Base-by-base conservation (phyloP, 2,797 vertebrate genomes). In the Merluccius polli region DNA sequence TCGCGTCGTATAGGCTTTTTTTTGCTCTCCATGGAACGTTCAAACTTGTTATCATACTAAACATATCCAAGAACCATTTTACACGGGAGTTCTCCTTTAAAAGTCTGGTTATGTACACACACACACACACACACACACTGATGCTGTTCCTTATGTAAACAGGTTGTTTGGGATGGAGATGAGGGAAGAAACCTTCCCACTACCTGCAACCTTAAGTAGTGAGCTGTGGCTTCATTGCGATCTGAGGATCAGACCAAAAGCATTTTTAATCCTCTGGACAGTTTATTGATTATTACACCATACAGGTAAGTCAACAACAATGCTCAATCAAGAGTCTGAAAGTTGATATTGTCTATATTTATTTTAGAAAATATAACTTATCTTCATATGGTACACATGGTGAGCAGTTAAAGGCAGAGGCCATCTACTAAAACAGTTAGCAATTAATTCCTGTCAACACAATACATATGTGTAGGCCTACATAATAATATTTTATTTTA, bases 351-450 rank as follows among this genome's bases (percentile, higher is more conserved):
- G 4, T 52, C 48, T 21, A 18, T 52, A 7, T 52, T n/a, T 52
- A 13, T 52, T 52, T 52, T 52, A 52, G 18, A 16, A n/a, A 52
- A 21, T 52, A 3, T 6, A 7, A 8, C 18, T 52, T 4, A 52
- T 52, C 0, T 52, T 52, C 48, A 52, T 52, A 52, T 52, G 48
- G 48, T 52, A n/a, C 21, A 16, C 41, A 52, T 52, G 21, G 48
- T 52, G 48, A 52, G 48, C 65, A 68, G 30, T 68, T 27, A 68
- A 68, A 68, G 24, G n/a, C n/a, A 67, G 63, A 67, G 63, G n/a
- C 21, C 12, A 13, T 24, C n/a, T 29, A 67, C 16, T 68, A 30
- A 30, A 12, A 29, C 65, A 52, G 4, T 21, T 52, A 21, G 21
- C 4, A 52, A n/a, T 21, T 21, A 52, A 21, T 52, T 52, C 9